Base-by-base conservation (phyloP, 2,797 vertebrate species). In the Mustela erminea region DNA sequence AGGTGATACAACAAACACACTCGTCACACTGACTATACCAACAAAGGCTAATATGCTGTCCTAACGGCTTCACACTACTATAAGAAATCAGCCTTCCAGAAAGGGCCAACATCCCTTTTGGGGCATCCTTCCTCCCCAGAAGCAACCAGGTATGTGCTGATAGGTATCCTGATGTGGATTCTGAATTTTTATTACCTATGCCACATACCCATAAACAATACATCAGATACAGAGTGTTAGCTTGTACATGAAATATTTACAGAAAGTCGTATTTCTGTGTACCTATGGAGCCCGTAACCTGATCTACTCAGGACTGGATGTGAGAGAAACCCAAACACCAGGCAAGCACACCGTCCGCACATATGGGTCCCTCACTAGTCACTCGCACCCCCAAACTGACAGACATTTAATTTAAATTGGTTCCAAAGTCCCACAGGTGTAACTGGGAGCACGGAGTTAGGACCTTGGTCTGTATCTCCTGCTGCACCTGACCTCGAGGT, bases 401-500 rank as follows among this genome's bases (percentile, higher is more conserved):
- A 43, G 58, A 15, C n/a, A 52, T 3, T 46, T 15, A 32, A 62
- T 3, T 60, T 11, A 41, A 62, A 15, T 15, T 10, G 3, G 10
- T 43, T 35, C 74, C 83, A 20, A 29, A 54, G 38, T 29, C 21
- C 64, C 29, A 3, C 10, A 2, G 7, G 1, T 29, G 54, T 46
- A 60, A 6, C 64, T 14, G 1, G 25, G n/a, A 56, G 54, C 74
- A 3, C 7, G 1, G 38, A 49, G 35, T 15, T 17, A 10, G 18
- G 54, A 70, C 77, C 25, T 25, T 5, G 17, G 60, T 29, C 21
- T 43, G 41, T 1, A 8, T 7, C 38, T 83, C 80, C 17, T 7
- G n/a, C 8, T 0, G 25, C 12, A 9, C 29, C 49, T 4, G 2
- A 17, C 29, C 29, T 3, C 11, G 23, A 17, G 62, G 2, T 3